A percentile compares a stretch with the other conserved stretches of the same genome.
phyloP scores from a whole-genome alignment of 2,113 vertebrate genomes.

The Cyanistes caeruleus region DNA sequence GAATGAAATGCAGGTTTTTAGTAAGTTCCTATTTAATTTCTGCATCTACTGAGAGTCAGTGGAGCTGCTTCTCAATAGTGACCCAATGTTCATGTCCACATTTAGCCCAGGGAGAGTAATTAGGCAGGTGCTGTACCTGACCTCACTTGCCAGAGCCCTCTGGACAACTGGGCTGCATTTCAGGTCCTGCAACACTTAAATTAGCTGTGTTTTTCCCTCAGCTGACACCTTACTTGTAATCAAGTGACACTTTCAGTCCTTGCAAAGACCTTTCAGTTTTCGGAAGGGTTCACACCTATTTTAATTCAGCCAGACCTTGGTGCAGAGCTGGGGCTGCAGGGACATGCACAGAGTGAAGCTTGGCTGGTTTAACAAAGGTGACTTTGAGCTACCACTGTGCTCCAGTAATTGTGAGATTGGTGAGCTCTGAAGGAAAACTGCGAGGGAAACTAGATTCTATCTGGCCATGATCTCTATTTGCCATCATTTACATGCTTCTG shows the following conservation, averaged over 20 bases:
- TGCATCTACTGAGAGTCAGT: background rate
- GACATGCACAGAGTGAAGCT: background rate
- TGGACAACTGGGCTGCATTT: background rate
- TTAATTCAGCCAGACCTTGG: background rate
- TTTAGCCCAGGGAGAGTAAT: background rate
- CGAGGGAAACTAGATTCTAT: background rate
- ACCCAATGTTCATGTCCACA: background rate
- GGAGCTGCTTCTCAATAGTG: background rate
- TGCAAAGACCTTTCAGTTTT: conserved; percentile 17
- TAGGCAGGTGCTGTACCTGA: background rate
- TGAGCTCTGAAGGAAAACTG: background rate
- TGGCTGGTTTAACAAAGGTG: conserved; percentile 14
- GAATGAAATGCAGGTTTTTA: background rate
- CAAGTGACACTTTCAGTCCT: background rate
- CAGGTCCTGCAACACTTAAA: background rate
- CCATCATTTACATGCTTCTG: background rate
- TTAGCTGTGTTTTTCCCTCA: background rate
- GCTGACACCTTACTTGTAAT: background rate
- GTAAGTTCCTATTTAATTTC: background rate
- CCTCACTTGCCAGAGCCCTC: background rate
- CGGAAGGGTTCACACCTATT: background rate
- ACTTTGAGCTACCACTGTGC: conserved; percentile 19
- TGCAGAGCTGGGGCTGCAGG: conserved; percentile 17
- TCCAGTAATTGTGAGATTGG: background rate
- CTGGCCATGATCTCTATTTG: background rate